A percentile compares a stretch with the other conserved stretches of the same genome.
Conservation (phyloP, 2,797 vertebrate species). For the Hydrocynus forskahlii region DNA sequence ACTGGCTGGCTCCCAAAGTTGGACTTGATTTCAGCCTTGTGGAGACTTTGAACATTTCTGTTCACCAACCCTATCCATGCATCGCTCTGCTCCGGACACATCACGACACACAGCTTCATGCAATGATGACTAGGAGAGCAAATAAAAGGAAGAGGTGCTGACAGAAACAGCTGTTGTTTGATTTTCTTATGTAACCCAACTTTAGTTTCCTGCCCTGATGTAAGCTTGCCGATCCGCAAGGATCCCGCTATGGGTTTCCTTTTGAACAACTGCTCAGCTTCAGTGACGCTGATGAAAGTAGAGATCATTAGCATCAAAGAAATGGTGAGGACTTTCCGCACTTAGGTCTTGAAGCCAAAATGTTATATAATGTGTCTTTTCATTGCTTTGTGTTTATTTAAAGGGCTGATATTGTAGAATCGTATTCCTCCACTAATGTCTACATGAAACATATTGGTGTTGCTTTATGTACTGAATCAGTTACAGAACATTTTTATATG, state of each 20-base stretch:
- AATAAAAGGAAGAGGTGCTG: slow-evolving; percentile 15
- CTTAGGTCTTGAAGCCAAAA: background rate
- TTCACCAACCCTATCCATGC: slow-evolving; percentile 39
- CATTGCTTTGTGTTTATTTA: background rate
- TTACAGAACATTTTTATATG: background rate
- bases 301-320: slow-evolving; percentile 10
- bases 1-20: slow-evolving; percentile 32
- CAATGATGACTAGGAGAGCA: slow-evolving; percentile 24
- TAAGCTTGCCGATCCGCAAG: slow-evolving; percentile 37
- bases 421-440: too few relatives aligned
- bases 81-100: slow-evolving; percentile 2
- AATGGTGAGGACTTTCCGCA: too few relatives aligned
- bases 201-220: slow-evolving; percentile 20
- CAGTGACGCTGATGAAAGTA: background rate
- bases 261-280: background rate
- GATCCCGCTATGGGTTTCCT: slow-evolving; percentile 24
- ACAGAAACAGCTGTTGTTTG: slow-evolving; percentile 4
- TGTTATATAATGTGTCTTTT: background rate
- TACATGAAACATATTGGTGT: too few relatives aligned
- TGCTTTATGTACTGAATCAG: background rate
- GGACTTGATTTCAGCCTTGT: slow-evolving; percentile 42
- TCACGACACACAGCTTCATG: slow-evolving; percentile 33
- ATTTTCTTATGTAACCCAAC: slow-evolving; percentile 7
- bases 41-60: slow-evolving; percentile 41
- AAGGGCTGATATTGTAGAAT: background rate